Evolutionary conservation across 2,888 invertebrate genomes (phyloP), one percentile per base, ranked within the genome.

Genomic region (Xestia sexstrigata): DNA sequence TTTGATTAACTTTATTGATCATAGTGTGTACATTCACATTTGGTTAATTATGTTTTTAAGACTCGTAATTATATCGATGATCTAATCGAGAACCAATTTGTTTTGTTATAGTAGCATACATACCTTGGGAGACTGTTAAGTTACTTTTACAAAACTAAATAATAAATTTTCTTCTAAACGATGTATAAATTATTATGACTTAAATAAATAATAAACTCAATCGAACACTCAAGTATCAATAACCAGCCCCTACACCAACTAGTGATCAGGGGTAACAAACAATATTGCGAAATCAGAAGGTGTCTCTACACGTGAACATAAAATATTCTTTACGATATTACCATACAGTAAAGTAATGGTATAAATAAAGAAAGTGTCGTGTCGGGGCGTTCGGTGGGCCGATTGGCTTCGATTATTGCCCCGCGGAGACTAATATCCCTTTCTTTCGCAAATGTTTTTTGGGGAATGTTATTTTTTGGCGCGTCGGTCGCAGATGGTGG

Each of bases 391-490:
- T 93, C 93, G 93, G 94, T 93, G 93, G 92, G 93, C 93, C 96
- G 93, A 97, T 97, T 96, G 96, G 95, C 94, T 95, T 96, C 95
- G 96, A 97, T 96, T 95, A 97, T 96, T 90, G 96, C 93, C 89
- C 97, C 97, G 90, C 92, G 93, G 97, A 96, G 97, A 97, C 95
- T 96, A 96, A 97, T 97, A 97, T 95, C 94, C 95, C 92, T 95
- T 95, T 95, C 95, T 95, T 95, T 95, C 90, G 93, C 92, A 94
- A 95, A 95, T 95, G 96, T 95, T 95, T 95, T 94, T 95, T 93
- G 93, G 95, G 93, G 93, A 93, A 94, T 95, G 95, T 95, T 95
- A 95, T 96, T 96, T 96, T 96, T 95, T 94, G 93, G 94, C 93
- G 93, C 95, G 95, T 95, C 94, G 95, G 95, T 93, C 96, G 94